phyloP scores from a whole-genome alignment of 2,113 vertebrate genomes.

The Petrocephalus microphthalmus region DNA sequence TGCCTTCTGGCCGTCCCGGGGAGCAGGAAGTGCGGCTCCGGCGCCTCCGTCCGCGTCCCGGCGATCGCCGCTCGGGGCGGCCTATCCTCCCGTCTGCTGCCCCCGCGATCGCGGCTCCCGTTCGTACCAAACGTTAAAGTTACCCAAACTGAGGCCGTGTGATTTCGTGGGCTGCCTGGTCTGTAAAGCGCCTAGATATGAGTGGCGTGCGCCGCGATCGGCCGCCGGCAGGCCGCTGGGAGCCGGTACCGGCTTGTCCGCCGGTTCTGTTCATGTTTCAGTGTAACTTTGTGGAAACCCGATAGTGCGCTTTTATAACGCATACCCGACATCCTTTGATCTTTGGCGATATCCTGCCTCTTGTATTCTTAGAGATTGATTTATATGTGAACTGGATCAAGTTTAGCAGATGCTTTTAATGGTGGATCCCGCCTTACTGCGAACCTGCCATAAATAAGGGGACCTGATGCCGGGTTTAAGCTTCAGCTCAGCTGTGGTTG shows the following conservation, averaged over 20 bases:
- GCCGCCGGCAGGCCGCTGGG: neutral
- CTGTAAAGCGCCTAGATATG: neutral
- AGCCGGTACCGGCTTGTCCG: neutral
- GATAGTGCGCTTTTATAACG: neutral
- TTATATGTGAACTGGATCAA: neutral
- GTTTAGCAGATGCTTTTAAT: neutral
- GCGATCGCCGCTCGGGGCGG: neutral
- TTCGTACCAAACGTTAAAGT: neutral
- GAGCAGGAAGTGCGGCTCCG: neutral
- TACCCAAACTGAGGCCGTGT: neutral
- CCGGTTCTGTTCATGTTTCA: neutral
- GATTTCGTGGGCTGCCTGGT: neutral
- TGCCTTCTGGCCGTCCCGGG: neutral
- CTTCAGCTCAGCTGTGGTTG: neutral
- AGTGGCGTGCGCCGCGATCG: neutral
- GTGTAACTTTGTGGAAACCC: neutral
- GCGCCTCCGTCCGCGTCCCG: neutral
- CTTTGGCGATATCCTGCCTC: neutral
- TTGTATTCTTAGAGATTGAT: neutral
- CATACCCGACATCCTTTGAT: neutral
- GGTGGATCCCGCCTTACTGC: neutral
- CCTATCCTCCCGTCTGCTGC: neutral
- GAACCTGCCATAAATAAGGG: neutral
- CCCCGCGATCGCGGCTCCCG: neutral
- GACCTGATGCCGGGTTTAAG: neutral